phyloP scores from a whole-genome alignment of 2,113 vertebrate species.

The Tetrax tetrax region DNA sequence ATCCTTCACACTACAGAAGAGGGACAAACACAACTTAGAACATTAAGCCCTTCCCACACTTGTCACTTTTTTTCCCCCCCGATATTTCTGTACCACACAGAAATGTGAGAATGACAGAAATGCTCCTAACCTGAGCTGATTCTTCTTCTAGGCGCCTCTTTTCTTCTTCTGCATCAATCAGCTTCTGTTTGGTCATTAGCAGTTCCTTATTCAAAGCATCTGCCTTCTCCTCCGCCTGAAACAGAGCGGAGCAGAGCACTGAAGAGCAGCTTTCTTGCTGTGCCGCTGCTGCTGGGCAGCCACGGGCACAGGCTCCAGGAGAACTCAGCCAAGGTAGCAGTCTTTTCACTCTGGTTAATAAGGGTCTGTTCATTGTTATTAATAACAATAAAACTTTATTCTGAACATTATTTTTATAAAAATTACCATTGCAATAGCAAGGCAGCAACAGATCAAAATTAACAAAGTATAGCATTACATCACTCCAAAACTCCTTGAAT shows the following conservation, averaged over 20 bases:
- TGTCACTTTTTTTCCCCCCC: not conserved
- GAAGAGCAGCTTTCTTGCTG: not conserved
- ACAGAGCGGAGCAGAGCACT: not conserved
- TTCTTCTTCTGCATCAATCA: slow-evolving; percentile 96
- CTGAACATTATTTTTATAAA: not conserved
- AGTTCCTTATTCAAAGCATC: slow-evolving; percentile 97
- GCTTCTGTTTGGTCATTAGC: slow-evolving; percentile 97
- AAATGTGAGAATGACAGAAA: not conserved
- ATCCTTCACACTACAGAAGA: not conserved
- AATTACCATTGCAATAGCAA: not conserved
- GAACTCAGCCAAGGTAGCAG: not conserved
- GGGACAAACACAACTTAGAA: not conserved
- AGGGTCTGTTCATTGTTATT: not conserved
- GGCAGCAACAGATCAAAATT: not conserved
- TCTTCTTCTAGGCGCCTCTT: slow-evolving; percentile 94
- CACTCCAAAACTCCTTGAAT: not conserved
- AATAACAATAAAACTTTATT: not conserved
- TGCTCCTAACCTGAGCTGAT: slow-evolving; percentile 86
- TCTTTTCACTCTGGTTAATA: not conserved
- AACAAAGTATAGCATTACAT: not conserved
- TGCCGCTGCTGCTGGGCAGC: not conserved
- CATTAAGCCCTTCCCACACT: slow-evolving; percentile 9
- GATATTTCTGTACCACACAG: not conserved
- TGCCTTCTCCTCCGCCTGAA: slow-evolving; percentile 96
- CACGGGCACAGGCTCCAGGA: not conserved